Base-by-base conservation (phyloP, 2,113 vertebrate genomes). In the Thryonomys swinderianus region DNA sequence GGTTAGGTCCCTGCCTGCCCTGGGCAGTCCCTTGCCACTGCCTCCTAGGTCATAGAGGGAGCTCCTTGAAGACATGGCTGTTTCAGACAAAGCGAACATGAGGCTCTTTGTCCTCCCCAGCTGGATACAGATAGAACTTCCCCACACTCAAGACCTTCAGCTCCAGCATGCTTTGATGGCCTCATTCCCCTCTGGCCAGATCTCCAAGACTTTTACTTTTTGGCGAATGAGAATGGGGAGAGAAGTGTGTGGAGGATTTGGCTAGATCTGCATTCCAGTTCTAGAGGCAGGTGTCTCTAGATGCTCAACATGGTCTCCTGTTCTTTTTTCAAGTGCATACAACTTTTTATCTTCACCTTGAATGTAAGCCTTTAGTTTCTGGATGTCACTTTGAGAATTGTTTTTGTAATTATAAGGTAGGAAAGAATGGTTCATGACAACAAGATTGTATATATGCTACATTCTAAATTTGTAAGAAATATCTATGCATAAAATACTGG, bases 361-460 rank as follows among this genome's bases (percentile, higher is more conserved):
- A 90, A 78, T 88, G 84, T 81, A 96, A 78, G 20, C 32, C 42
- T 48, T 95, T 73, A 80, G 45, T 92, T 94, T 95, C 85, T 79
- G 55, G 48, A 14, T 86, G 32, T 66, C 53, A 30, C 76, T 57
- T 34, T 80, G 82, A 90, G 69, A 87, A 67, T 82, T 76, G 57
- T 73, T 93, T 94, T 64, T 87, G 42, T 16, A 37, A 2, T 71
- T 78, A 37, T 21, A 62, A 69, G 45, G 25, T 30, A 94, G 88
- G 32, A 93, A 93, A 71, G 66, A 87, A 57, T 55, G 61, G 71
- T n/a, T 88, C 73, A 21, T 20, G 27, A 42, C 14, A 80, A 42
- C 5, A 79, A 27, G 61, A 51, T 79, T 91, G 18, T 66, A 55
- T 66, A 0, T 67, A 40, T 7, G 34, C 80, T 76, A 21, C 37